phyloP scores from a whole-genome alignment of 1,140 invertebrate species.

The Riptortus pedestris region DNA sequence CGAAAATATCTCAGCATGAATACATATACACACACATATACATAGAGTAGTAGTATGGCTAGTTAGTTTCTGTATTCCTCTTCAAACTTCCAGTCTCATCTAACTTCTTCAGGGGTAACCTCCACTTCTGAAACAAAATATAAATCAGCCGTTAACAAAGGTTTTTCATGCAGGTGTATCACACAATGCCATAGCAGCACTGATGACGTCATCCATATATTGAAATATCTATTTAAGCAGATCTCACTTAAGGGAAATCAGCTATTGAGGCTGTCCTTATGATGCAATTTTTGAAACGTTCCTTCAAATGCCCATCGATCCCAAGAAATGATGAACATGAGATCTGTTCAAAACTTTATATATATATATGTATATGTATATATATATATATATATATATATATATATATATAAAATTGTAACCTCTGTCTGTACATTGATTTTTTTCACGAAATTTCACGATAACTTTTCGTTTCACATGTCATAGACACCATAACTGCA shows the following conservation, averaged over 20 bases:
- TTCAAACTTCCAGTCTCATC: not conserved
- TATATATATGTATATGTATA: too few species aligned
- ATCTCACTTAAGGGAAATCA: not conserved
- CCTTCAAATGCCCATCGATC: too few species aligned
- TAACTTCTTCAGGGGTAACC: not conserved
- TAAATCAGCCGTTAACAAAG: not conserved
- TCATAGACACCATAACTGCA: too few species aligned
- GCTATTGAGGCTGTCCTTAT: not conserved
- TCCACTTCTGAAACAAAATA: not conserved
- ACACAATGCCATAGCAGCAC: not conserved
- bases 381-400: too few species aligned
- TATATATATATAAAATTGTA: too few species aligned
- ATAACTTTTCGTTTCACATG: too few species aligned
- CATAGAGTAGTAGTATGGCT: not conserved
- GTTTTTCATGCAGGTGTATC: not conserved
- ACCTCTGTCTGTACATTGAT: too few species aligned
- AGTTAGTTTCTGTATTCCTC: not conserved
- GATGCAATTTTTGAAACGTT: not conserved
- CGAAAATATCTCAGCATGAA: not conserved
- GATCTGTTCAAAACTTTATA: too few species aligned
- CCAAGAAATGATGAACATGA: too few species aligned
- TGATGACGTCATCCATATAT: not conserved
- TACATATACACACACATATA: not conserved
- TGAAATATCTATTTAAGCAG: not conserved
- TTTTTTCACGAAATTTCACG: too few species aligned